phyloP scores from a whole-genome alignment of 2,113 vertebrate genomes.

The Phylloscopus trochilus region DNA sequence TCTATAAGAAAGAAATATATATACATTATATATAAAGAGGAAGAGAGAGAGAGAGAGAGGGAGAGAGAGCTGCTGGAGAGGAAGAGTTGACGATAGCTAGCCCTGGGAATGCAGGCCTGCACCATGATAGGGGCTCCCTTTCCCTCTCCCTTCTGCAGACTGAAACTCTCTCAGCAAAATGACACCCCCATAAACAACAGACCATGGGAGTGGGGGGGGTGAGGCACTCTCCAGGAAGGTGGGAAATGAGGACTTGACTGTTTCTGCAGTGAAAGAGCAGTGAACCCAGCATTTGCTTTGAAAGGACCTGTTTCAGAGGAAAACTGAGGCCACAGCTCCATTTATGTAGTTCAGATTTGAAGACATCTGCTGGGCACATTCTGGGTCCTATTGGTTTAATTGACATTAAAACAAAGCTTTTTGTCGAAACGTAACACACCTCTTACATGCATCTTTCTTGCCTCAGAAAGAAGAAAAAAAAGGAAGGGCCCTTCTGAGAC shows the following conservation, averaged over 20 bases:
- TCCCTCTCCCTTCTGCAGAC: neutral
- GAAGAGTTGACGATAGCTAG: rapidly evolving
- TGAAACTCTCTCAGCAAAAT: neutral
- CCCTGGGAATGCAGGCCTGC: rapidly evolving
- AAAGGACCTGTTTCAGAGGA: neutral
- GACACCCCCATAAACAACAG: neutral
- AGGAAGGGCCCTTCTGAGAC: neutral
- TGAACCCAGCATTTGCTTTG: neutral
- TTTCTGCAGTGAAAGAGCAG: neutral
- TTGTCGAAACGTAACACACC: neutral
- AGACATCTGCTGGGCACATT: neutral
- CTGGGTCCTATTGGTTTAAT: neutral
- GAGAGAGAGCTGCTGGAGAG: neutral
- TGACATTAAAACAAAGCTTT: neutral
- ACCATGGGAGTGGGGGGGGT: rapidly evolving
- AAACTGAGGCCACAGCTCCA: neutral
- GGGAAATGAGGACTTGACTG: neutral
- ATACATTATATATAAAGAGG: neutral
- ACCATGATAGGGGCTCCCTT: neutral
- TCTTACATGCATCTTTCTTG: neutral
- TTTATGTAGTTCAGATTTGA: neutral
- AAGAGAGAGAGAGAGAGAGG: no score
- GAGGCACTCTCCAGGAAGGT: neutral
- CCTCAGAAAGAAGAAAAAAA: neutral
- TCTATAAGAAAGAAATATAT: neutral